These are phyloP conservation scores for Crossocerus cetratus DNA, from an alignment of 2,888 invertebrate genomes.

Conservation along the genomic window DNA sequence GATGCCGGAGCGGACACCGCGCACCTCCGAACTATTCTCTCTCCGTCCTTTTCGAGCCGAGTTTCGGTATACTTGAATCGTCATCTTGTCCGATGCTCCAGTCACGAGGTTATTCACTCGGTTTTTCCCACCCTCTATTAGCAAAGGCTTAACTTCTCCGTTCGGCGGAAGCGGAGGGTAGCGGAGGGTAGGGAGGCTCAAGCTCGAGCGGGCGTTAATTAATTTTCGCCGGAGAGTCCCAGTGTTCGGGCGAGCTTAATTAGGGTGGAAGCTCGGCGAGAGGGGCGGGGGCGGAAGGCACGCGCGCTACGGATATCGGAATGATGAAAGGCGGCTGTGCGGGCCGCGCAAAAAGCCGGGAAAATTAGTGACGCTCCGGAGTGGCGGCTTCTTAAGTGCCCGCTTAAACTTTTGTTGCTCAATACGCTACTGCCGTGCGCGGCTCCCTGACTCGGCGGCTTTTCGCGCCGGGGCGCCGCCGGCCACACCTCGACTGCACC, in stretches of 20 bases:
- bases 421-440: constrained; percentile 19
- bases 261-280: constrained; percentile 18
- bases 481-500: constrained; percentile 71
- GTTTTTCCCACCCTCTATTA: too few relatives aligned
- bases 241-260: constrained; percentile 25
- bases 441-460: constrained; percentile 60
- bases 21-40: neutral
- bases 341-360: constrained; percentile 48
- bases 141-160: too few relatives aligned
- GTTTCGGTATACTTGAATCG: too few relatives aligned
- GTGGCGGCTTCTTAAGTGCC: constrained; percentile 62
- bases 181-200: neutral
- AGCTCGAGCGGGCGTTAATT: constrained; percentile 22
- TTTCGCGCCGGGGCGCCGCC: constrained; percentile 65
- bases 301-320: constrained; percentile 54
- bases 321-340: constrained; percentile 23
- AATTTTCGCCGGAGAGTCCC: constrained; percentile 29
- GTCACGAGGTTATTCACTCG: too few relatives aligned
- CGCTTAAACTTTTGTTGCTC: constrained; percentile 66
- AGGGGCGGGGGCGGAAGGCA: constrained; percentile 31
- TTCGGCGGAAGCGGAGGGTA: too few relatives aligned
- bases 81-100: too few relatives aligned
- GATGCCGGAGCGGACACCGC: constrained; percentile 4
- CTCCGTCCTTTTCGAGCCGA: too few relatives aligned
- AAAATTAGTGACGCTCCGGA: constrained; percentile 68